Evolutionary conservation across 1,140 invertebrate species (phyloP), one percentile per base, ranked within the genome.

Genomic region (Kradibia gibbosae): DNA sequence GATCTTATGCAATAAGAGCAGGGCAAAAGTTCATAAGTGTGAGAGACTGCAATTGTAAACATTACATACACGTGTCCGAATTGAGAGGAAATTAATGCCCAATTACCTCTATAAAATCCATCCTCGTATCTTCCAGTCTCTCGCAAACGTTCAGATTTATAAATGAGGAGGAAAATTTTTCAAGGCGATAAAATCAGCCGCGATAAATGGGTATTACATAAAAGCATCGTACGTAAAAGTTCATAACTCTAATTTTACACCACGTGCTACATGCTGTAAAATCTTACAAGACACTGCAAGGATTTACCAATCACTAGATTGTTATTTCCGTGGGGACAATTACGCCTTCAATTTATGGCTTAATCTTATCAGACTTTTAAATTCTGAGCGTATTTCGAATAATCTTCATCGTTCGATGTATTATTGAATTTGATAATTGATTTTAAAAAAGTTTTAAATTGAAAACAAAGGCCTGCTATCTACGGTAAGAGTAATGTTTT

Each of bases 181-280:
- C 60, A 67, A 76, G 57, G 45, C 42, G 62, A 78, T 42, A 65
- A 65, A 36, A 13, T 48, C 25, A 25, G 31, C 22, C 15, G 15
- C 4, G 65, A 78, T 67, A 78, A 53, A 71, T 57, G 28, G 76
- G 15, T 1, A 22, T 78, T 78, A 78, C 65, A 39, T 71, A 78
- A 78, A 71, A 15, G n/a, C n/a, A n/a, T n/a, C n/a, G n/a, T n/a
- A n/a, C n/a, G n/a, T n/a, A n/a, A n/a, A n/a, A n/a, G n/a, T n/a
- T n/a, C n/a, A n/a, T n/a, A n/a, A n/a, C n/a, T n/a, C n/a, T n/a
- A n/a, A n/a, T n/a, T n/a, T n/a, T n/a, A n/a, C n/a, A n/a, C n/a
- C n/a, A n/a, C n/a, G n/a, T n/a, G n/a, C n/a, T n/a, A n/a, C n/a
- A n/a, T n/a, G n/a, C n/a, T n/a, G n/a, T n/a, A n/a, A n/a, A n/a